Base-by-base conservation (phyloP, 1,140 invertebrate species). In the Drosophila ananassae region DNA sequence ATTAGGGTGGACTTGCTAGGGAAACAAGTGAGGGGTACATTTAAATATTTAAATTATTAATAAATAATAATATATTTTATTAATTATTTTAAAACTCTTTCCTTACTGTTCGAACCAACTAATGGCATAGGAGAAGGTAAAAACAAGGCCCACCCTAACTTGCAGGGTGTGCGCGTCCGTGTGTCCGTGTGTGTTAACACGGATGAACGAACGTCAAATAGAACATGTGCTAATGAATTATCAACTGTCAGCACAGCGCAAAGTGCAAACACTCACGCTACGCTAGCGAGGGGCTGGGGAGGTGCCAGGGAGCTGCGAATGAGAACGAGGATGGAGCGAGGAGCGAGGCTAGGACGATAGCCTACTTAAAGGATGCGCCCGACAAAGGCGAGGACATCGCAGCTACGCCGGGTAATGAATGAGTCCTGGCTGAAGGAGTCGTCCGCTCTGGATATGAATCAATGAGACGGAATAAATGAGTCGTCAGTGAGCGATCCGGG, bases 171-270 rank as follows among this genome's bases (percentile, higher is more conserved):
- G 39, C 39, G 52, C 66, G 21, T 60, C 8, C 51, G 13, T 57
- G n/a, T 46, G 54, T 48, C 60, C 63, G 71, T 73, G 73, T 69
- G 50, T 57, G 73, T 71, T 47, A 66, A 58, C 74, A 89, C 80
- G 82, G 82, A 85, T 85, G 82, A 85, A 85, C 83, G 75, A 85
- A 85, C 82, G 82, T 85, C 82, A 85, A 85, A 85, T 85, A 85
- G 82, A 85, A 85, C 82, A 85, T 85, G 82, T 85, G 82, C 82
- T 87, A 85, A 83, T 83, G 79, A 83, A 83, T 83, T 83, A 83
- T 83, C 79, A 82, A 87, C 82, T 78, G 78, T 85, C 83, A 87
- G 82, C 82, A 81, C 25, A 81, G 69, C 75, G 78, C 76, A 72
- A 85, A 87, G 69, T 85, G 82, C 81, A 85, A 85, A 85, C 77